Percentiles rank a stretch among this genome's conserved stretches.
These are phyloP conservation scores for Corythaixoides concolor DNA, from an alignment of 2,113 vertebrate genomes.

Conservation along the genomic window DNA sequence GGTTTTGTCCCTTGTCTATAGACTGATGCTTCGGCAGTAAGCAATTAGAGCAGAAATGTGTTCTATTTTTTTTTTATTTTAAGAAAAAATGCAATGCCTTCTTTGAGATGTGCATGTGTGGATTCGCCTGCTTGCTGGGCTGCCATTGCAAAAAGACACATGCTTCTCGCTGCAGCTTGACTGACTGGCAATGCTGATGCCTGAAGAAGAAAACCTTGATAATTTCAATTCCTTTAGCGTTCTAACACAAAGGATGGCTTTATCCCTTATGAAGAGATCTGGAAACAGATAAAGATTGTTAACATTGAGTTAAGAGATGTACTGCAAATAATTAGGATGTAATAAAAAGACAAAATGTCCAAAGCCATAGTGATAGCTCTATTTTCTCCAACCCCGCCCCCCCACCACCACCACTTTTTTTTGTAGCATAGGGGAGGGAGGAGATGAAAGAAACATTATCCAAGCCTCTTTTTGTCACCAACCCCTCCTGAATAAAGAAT, in stretches of 20 bases:
- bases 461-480: neutral
- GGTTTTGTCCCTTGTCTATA: neutral
- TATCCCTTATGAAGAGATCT: neutral
- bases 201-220: neutral
- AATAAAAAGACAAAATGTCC: neutral
- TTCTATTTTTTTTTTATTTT: neutral
- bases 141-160: neutral
- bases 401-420: neutral
- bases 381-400: neutral
- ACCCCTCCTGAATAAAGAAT: neutral
- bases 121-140: neutral
- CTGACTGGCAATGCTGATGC: neutral
- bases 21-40: neutral
- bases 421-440: neutral
- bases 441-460: slow-evolving; percentile 9
- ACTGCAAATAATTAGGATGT: neutral
- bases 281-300: neutral
- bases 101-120: neutral
- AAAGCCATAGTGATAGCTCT: neutral
- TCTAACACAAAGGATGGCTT: neutral
- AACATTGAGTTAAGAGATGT: neutral
- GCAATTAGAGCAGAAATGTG: neutral
- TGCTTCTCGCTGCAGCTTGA: neutral
- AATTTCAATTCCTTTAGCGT: neutral
- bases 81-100: neutral